Percentiles rank a stretch among this genome's conserved stretches.
Evolutionary conservation across 2,113 vertebrate genomes (phyloP).

Genomic region (Pipra filicauda): DNA sequence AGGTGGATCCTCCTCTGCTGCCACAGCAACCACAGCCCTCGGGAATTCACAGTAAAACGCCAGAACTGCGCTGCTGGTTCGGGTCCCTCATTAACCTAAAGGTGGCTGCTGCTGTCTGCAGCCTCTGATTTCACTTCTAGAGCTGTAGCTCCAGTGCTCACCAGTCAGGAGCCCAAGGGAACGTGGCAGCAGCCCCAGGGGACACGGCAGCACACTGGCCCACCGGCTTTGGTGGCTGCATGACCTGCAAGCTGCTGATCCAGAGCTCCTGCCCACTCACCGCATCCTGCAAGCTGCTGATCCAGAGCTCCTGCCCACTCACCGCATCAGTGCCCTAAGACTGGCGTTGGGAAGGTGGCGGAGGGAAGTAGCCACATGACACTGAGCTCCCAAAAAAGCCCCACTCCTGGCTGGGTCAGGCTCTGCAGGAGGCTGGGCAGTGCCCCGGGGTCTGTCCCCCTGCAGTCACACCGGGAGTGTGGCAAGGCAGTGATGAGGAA

Average conservation of each 20-base stretch:
- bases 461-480: accelerated
- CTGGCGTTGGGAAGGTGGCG: neutral
- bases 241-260: accelerated
- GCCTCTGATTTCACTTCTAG: neutral
- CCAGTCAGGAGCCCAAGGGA: neutral
- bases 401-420: accelerated
- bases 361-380: neutral
- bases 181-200: neutral
- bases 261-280: neutral
- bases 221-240: no score
- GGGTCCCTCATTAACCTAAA: neutral
- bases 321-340: neutral
- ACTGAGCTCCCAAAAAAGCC: neutral
- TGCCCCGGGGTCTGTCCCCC: neutral
- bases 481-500: neutral
- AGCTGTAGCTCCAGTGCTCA: neutral
- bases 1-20: neutral
- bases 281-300: neutral
- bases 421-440: neutral
- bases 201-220: accelerated
- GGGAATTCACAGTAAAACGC: neutral
- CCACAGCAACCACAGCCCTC: neutral
- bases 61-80: neutral
- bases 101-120: neutral
- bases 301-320: neutral